Evolutionary conservation across 2,113 vertebrate species (phyloP).

Genomic region (Antigone vipio): DNA sequence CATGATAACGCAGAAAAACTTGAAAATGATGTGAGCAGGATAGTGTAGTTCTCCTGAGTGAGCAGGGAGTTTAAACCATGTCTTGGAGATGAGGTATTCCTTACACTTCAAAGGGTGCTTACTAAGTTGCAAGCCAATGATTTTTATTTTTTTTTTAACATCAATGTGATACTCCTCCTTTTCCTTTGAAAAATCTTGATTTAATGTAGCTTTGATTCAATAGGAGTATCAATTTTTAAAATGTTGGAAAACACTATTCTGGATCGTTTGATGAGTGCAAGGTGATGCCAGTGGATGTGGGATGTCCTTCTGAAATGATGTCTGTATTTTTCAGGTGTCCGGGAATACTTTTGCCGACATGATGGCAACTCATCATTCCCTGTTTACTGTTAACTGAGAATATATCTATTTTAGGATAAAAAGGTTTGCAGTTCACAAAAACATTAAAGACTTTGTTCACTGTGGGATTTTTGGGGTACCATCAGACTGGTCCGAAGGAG

Average conservation of each 20-base stretch:
- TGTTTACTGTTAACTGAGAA: neutral
- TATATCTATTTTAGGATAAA: neutral
- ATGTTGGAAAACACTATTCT: neutral
- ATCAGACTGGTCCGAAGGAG: neutral
- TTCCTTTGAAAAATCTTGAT: neutral
- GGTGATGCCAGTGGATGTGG: neutral
- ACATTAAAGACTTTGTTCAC: neutral
- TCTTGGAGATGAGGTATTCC: neutral
- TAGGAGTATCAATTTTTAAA: neutral
- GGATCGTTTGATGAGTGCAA: neutral
- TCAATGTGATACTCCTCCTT: neutral
- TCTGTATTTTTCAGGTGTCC: neutral
- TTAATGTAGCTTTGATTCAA: neutral
- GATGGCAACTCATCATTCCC: neutral
- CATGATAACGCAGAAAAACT: neutral
- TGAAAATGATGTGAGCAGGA: neutral
- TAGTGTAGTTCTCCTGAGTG: neutral
- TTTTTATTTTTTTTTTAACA: neutral
- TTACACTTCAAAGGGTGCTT: neutral
- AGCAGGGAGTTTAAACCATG: neutral
- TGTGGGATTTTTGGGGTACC: neutral
- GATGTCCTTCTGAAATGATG: neutral
- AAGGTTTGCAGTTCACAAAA: neutral
- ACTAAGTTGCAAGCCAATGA: neutral
- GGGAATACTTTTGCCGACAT: neutral